Conservation (phyloP, 1,140 invertebrate genomes). For the Eufriesea mexicana region DNA sequence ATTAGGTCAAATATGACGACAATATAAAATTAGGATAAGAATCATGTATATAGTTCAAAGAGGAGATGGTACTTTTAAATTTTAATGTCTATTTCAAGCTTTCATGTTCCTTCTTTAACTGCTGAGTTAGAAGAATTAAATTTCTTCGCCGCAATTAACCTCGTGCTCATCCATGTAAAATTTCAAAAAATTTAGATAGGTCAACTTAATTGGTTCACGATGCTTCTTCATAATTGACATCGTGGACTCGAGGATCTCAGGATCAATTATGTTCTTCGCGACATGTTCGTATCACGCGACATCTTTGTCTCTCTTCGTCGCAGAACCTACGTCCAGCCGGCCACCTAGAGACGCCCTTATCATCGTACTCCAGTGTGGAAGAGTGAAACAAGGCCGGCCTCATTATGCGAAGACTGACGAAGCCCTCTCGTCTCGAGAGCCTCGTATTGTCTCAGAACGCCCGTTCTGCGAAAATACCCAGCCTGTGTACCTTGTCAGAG, state of each 20-base stretch:
- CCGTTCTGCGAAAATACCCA: slow-evolving; percentile 57
- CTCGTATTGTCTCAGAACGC: slow-evolving; percentile 62
- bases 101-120: no score
- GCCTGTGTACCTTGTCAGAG: slow-evolving; percentile 15
- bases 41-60: no score
- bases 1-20: no score
- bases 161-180: background rate
- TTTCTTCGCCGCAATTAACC: background rate
- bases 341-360: slow-evolving; percentile 58
- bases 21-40: no score
- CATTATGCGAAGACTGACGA: slow-evolving; percentile 64
- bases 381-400: slow-evolving; percentile 66
- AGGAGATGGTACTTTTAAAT: no score
- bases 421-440: slow-evolving; percentile 63
- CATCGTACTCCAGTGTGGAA: slow-evolving; percentile 47
- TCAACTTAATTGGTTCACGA: background rate
- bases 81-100: no score
- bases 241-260: background rate
- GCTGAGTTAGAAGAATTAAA: no score
- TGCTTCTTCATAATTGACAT: slow-evolving; percentile 40
- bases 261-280: slow-evolving; percentile 21
- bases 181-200: background rate
- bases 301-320: background rate
- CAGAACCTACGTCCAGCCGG: slow-evolving; percentile 48
- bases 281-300: slow-evolving; percentile 7